A percentile compares a stretch with the other conserved stretches of the same genome.
phyloP scores from a whole-genome alignment of 2,888 invertebrate genomes.

The Eupeodes luniger region DNA sequence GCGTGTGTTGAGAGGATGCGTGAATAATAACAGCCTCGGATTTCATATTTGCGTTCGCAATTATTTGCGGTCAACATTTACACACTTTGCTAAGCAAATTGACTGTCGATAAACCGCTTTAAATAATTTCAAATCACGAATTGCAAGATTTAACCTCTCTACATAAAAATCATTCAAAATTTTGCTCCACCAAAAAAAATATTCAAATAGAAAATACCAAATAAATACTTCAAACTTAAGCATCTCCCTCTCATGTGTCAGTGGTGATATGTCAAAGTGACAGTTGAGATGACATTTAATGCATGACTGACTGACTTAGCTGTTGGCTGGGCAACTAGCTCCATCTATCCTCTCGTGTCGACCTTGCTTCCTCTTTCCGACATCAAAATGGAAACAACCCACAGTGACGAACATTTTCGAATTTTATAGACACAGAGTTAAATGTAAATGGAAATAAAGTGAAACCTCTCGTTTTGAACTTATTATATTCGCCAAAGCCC shows the following conservation, averaged over 20 bases:
- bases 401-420: neutral
- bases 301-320: neutral
- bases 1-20: neutral
- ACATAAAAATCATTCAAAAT: neutral
- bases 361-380: neutral
- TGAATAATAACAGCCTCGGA: neutral
- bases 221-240: slow-evolving; percentile 50
- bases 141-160: slow-evolving; percentile 13
- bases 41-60: neutral
- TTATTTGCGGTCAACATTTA: slow-evolving; percentile 34
- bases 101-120: slow-evolving; percentile 39
- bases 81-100: slow-evolving; percentile 23
- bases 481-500: neutral
- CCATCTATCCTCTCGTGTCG: slow-evolving; percentile 9
- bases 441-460: slow-evolving; percentile 20
- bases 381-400: neutral
- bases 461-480: slow-evolving; percentile 29
- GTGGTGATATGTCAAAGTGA: slow-evolving; percentile 50
- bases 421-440: neutral
- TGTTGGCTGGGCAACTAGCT: neutral
- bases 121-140: slow-evolving; percentile 14
- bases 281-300: neutral
- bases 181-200: neutral
- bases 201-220: slow-evolving; percentile 41
- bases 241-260: slow-evolving; percentile 27